phyloP scores from a whole-genome alignment of 2,797 vertebrate genomes.

The Antrozous pallidus region DNA sequence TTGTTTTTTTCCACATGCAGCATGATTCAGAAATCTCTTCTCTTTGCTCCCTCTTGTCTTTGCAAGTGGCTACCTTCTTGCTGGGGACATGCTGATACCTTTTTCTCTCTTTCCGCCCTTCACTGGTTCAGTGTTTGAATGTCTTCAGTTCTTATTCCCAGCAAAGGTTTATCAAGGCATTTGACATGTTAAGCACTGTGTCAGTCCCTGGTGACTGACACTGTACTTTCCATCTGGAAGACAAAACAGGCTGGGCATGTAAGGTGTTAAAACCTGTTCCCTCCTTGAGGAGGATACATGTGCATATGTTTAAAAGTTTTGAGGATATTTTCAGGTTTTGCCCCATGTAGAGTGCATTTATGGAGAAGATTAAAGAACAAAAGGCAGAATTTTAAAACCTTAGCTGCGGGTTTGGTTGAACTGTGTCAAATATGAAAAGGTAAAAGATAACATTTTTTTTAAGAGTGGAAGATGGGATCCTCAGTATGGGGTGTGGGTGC shows the following conservation, averaged over 20 bases:
- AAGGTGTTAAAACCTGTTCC: background rate
- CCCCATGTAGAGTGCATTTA: background rate
- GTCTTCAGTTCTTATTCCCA: background rate
- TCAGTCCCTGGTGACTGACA: too few relatives aligned
- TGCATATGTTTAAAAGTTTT: background rate
- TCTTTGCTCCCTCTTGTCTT: background rate
- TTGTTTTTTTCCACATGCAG: background rate
- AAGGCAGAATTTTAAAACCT: background rate
- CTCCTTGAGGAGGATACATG: background rate
- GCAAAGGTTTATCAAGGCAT: background rate
- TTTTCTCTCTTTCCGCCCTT: constrained; percentile 1
- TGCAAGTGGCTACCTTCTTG: background rate
- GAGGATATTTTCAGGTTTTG: background rate
- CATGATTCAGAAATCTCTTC: background rate
- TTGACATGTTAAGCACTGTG: background rate
- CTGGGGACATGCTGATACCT: background rate
- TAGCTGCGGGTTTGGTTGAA: background rate
- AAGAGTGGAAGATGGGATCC: background rate
- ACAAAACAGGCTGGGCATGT: too few relatives aligned
- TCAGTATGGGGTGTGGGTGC: too few relatives aligned
- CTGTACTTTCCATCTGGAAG: too few relatives aligned
- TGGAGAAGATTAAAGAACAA: background rate
- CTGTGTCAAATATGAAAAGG: background rate
- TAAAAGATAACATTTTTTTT: background rate
- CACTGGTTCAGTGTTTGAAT: background rate